Evolutionary conservation across 1,140 invertebrate genomes (phyloP).

Genomic region (Andrena cerasifolii): DNA sequence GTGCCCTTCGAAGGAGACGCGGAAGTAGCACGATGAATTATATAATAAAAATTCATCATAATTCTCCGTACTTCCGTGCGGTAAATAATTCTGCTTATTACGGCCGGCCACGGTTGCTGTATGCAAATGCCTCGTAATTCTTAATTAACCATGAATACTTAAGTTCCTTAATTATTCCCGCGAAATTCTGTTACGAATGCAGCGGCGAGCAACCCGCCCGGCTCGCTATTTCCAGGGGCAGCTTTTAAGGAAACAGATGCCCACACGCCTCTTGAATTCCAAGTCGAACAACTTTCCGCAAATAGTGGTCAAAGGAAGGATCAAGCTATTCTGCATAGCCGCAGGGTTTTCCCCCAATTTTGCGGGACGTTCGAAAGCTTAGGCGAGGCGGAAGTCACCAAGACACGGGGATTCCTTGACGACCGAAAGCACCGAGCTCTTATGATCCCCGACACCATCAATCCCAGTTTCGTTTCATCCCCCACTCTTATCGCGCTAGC

Average conservation of each 20-base stretch:
- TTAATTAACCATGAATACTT: not conserved
- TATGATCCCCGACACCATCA: slow-evolving; percentile 26
- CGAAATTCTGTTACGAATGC: not conserved
- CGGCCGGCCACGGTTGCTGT: not conserved
- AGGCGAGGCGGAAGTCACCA: too few species aligned
- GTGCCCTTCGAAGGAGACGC: too few species aligned
- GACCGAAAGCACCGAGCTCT: too few species aligned
- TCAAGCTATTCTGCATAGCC: too few species aligned
- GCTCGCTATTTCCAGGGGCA: not conserved
- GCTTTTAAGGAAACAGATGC: not conserved
- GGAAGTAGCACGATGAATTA: too few species aligned
- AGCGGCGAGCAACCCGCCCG: not conserved
- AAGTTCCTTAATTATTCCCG: slow-evolving; percentile 2
- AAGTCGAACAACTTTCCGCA: too few species aligned
- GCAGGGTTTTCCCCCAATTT: too few species aligned
- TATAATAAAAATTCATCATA: not conserved
- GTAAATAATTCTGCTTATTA: slow-evolving; percentile 7
- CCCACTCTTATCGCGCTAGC: slow-evolving; percentile 56
- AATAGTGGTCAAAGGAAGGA: too few species aligned
- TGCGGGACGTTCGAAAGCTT: too few species aligned
- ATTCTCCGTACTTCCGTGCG: slow-evolving; percentile 3
- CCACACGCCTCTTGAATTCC: too few species aligned
- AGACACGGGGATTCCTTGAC: not conserved
- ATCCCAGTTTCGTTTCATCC: slow-evolving; percentile 50
- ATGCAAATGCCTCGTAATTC: slow-evolving; percentile 25